Conservation (phyloP, 37 sponge, comb jelly and placozoan species). For the Agelas oroides region DNA sequence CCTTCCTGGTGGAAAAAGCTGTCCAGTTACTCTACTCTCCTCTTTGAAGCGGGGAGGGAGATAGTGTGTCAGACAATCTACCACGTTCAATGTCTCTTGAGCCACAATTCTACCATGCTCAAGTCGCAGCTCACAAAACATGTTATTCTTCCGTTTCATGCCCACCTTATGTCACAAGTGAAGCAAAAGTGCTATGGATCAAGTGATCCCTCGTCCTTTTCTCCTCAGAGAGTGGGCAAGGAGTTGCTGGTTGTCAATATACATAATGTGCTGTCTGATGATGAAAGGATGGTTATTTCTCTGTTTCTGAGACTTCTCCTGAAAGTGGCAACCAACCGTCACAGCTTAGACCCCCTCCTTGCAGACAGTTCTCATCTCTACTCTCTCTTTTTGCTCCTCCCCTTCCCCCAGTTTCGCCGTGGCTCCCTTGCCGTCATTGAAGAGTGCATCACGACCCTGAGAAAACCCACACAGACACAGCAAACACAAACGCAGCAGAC, state of each 20-base stretch:
- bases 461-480: neutral
- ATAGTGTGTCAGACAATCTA: slow-evolving; percentile 47
- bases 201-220: neutral
- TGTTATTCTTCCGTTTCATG: slow-evolving; percentile 51
- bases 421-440: slow-evolving; percentile 43
- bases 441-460: slow-evolving; percentile 39
- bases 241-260: neutral
- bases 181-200: slow-evolving; percentile 29
- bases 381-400: slow-evolving; percentile 57
- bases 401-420: slow-evolving; percentile 30
- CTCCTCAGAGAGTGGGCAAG: neutral
- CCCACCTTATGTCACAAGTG: slow-evolving; percentile 26
- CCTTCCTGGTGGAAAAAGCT: slow-evolving; percentile 65
- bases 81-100: slow-evolving; percentile 70
- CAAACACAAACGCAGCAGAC: neutral
- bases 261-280: slow-evolving; percentile 8
- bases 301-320: slow-evolving; percentile 55
- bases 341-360: slow-evolving; percentile 33
- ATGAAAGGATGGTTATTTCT: slow-evolving; percentile 35
- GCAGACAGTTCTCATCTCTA: slow-evolving; percentile 24
- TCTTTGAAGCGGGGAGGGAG: slow-evolving; percentile 19
- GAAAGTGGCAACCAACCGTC: slow-evolving; percentile 37
- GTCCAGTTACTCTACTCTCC: slow-evolving; percentile 38
- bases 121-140: slow-evolving; percentile 52
- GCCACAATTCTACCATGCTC: slow-evolving; percentile 49